Evolutionary conservation across 2,888 invertebrate species (phyloP), one percentile per base, ranked within the genome.

Genomic region (Andrena camellia): DNA sequence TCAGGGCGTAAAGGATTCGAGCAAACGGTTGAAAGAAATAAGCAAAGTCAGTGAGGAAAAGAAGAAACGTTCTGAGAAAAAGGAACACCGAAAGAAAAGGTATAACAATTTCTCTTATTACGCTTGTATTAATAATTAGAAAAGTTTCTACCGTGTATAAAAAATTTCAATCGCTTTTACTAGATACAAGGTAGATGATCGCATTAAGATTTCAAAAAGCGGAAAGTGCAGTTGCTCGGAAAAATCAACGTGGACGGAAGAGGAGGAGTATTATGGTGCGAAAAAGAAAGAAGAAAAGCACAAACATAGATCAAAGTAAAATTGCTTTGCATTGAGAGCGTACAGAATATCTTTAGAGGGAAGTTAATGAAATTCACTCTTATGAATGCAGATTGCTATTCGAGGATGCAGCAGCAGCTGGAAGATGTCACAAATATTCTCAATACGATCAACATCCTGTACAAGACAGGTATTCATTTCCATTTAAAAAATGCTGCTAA

Each of bases 161-260:
- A 7, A 20, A n/a, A 29, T 23, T 26, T 59, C 1, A 13, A 70
- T 42, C 20, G 26, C n/a, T 35, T 7, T 50, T 7, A n/a, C n/a
- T n/a, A 81, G 78, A 0, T 31, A 5, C 35, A 72, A 50, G 35
- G 26, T 31, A 33, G 48, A 33, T 0, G 60, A 48, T 29, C 17
- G 26, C 8, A 7, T 54, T 31, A 64, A 71, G 52, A 29, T 10
- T n/a, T 68, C 59, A 1, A 33, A 57, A 26, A 23, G 23, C 48
- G 73, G 8, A 23, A 76, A 72, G n/a, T 63, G 26, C 8, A 50
- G 57, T 26, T 31, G n/a, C 29, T 66, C 70, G 0, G 63, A 78
- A 1, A 74, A 74, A 42, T 71, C 75, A n/a, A 69, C 68, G 20
- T 13, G 78, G 0, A 70, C 52, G 5, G 76, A 76, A 2, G 73